phyloP scores from a whole-genome alignment of 2,113 vertebrate species.

The Haliaeetus leucogaster region DNA sequence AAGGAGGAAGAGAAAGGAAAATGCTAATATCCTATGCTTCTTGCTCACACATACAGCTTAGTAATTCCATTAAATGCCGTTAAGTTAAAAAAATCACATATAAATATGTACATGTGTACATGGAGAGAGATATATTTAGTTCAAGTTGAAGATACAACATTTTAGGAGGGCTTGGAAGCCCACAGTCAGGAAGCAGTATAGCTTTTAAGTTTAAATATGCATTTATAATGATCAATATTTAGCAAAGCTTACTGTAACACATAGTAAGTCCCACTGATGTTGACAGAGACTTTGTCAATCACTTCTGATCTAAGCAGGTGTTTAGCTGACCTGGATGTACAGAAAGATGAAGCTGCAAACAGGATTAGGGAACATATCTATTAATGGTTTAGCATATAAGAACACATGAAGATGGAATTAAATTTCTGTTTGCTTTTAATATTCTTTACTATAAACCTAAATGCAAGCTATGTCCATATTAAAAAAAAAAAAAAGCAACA shows the following conservation, averaged over 20 bases:
- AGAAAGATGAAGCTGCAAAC: neutral
- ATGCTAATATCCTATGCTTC: neutral
- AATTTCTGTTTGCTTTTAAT: neutral
- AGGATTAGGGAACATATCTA: neutral
- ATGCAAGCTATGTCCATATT: neutral
- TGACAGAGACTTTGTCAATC: neutral
- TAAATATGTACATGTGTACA: neutral
- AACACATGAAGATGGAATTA: neutral
- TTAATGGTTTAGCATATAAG: neutral
- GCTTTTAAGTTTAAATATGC: neutral
- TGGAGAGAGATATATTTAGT: neutral
- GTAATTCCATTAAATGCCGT: neutral
- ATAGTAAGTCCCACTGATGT: neutral
- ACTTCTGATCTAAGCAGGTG: neutral
- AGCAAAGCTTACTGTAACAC: neutral
- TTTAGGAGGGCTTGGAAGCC: neutral
- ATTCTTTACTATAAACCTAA: neutral
- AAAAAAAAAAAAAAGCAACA: neutral
- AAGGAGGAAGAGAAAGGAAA: neutral
- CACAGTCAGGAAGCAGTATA: neutral
- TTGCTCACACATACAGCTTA: neutral
- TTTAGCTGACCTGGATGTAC: neutral
- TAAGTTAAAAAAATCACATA: neutral
- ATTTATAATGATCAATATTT: neutral
- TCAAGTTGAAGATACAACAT: neutral